Evolutionary conservation across 2,888 invertebrate species (phyloP).

Genomic region (Cataglyphis albicans): DNA sequence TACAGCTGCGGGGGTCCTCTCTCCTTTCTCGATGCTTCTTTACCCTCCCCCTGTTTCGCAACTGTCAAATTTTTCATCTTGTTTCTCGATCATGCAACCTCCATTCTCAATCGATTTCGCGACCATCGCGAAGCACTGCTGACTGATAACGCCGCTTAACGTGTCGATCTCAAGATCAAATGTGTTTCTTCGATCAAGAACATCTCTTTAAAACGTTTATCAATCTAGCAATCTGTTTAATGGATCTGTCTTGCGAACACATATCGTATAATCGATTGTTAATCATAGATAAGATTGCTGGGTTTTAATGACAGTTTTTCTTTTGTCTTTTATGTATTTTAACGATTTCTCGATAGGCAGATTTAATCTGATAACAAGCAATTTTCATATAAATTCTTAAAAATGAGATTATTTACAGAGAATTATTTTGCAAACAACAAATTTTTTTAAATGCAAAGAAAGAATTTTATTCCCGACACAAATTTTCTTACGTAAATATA

Average conservation of each 20-base stretch:
- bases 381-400: neutral
- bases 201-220: constrained; percentile 27
- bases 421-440: neutral
- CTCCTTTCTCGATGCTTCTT: constrained; percentile 61
- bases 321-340: neutral
- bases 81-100: constrained; percentile 36
- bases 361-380: neutral
- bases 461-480: neutral
- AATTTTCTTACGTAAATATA: neutral
- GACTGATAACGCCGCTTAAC: constrained; percentile 49
- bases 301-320: neutral
- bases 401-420: neutral
- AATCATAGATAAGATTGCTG: neutral
- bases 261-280: constrained; percentile 8
- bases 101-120: constrained; percentile 35
- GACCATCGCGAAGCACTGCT: constrained; percentile 76
- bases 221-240: constrained; percentile 32
- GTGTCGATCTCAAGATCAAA: constrained; percentile 39
- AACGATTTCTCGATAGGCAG: neutral
- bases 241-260: neutral
- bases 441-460: neutral
- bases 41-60: constrained; percentile 27
- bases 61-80: constrained; percentile 46
- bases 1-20: constrained; percentile 83
- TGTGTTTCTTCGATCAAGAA: neutral